Percentiles rank a stretch among this genome's conserved stretches.
These are phyloP conservation scores for Andrena praecox DNA, from an alignment of 2,888 invertebrate genomes.

Conservation along the genomic window DNA sequence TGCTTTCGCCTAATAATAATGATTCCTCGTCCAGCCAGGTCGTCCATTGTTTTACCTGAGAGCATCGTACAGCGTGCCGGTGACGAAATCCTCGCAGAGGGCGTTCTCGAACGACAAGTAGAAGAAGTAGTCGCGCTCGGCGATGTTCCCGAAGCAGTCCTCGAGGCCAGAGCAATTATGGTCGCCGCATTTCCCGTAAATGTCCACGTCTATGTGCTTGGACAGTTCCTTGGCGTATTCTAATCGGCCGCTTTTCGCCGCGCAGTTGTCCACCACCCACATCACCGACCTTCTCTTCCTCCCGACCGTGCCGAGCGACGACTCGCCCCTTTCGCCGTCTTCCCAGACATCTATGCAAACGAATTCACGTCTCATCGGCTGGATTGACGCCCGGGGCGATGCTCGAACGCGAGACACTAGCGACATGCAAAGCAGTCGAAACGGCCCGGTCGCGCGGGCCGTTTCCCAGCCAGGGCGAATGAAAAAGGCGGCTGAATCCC, in stretches of 20 bases:
- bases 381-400: background rate
- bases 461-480: too few relatives aligned
- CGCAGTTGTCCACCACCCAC: conserved; percentile 88
- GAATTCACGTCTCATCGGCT: background rate
- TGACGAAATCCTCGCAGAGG: conserved; percentile 89
- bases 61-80: conserved; percentile 88
- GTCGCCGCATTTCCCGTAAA: conserved; percentile 88
- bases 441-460: too few relatives aligned
- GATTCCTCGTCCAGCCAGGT: too few relatives aligned
- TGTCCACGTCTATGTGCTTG: conserved; percentile 87
- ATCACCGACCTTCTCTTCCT: conserved; percentile 86
- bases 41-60: conserved; percentile 86
- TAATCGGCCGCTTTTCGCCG: conserved; percentile 84
- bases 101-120: conserved; percentile 91
- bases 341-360: conserved; percentile 17
- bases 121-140: conserved; percentile 88
- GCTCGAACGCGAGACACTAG: background rate
- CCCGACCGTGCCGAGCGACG: conserved; percentile 26
- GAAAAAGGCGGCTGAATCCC: background rate
- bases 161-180: conserved; percentile 83
- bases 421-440: too few relatives aligned
- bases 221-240: conserved; percentile 85
- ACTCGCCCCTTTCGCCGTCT: background rate
- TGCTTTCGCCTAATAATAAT: too few relatives aligned
- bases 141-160: conserved; percentile 82